A percentile compares a stretch with the other conserved stretches of the same genome.
phyloP scores from a whole-genome alignment of 1,140 invertebrate genomes.

The Ladona fulva region DNA sequence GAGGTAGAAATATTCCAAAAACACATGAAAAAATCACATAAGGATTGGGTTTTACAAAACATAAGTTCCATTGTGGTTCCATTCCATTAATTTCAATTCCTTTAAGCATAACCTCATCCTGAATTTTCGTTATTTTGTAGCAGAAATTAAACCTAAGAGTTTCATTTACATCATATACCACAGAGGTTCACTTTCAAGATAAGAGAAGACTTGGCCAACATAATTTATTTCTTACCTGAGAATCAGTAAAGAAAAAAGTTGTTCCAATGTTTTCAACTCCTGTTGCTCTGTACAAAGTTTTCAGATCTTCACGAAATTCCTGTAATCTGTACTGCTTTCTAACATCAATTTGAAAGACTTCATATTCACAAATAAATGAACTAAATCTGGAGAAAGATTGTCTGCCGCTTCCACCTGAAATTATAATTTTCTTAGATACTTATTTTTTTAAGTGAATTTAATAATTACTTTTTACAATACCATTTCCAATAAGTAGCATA shows the following conservation, averaged over 20 bases:
- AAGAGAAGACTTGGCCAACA: too few species aligned
- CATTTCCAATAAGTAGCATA: slow-evolving; percentile 73
- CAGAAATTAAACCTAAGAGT: too few species aligned
- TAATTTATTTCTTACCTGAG: slow-evolving; percentile 44
- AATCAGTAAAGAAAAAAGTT: slow-evolving; percentile 74
- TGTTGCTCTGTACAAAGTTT: slow-evolving; percentile 57
- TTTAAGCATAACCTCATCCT: too few species aligned
- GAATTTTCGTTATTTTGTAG: too few species aligned
- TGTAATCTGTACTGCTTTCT: slow-evolving; percentile 61
- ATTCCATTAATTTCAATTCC: too few species aligned
- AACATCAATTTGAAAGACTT: slow-evolving; percentile 66
- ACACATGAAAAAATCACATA: too few species aligned
- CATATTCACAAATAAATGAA: slow-evolving; percentile 67
- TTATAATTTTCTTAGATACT: neutral
- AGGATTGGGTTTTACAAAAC: too few species aligned
- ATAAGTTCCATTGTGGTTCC: too few species aligned
- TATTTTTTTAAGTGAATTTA: neutral
- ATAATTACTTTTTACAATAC: slow-evolving; percentile 31
- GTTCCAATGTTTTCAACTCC: slow-evolving; percentile 66
- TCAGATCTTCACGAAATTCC: slow-evolving; percentile 78
- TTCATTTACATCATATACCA: too few species aligned
- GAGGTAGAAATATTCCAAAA: too few species aligned
- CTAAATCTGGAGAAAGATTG: slow-evolving; percentile 66
- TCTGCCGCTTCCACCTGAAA: slow-evolving; percentile 68
- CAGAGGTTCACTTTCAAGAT: too few species aligned